Evolutionary conservation across 2,113 vertebrate genomes (phyloP), one percentile per base, ranked within the genome.

Genomic region (Nerophis ophidion): DNA sequence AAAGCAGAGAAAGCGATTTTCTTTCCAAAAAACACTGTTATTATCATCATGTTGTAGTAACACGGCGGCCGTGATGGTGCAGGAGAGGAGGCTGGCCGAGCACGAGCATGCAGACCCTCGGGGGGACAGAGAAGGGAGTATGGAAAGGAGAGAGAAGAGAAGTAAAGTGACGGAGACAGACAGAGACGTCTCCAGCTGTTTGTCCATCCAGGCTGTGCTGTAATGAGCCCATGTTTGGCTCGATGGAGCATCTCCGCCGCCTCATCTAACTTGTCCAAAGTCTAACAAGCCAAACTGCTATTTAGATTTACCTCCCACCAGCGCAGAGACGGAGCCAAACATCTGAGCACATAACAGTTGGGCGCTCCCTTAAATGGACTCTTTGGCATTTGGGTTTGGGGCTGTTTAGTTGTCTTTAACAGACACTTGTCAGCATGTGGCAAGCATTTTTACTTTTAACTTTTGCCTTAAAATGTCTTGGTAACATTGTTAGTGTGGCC

Each of bases 211-310:
- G 52, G 76, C 77, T 77, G 71, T 65, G 75, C 80, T 51, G 82
- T 90, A 90, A 90, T 89, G 87, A 90, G 85, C 68, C 75, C 74
- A 52, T 77, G 73, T 87, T 78, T 79, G 82, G 84, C 83, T 80
- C 80, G 76, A 68, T 35, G 68, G 82, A 87, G 83, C 83, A 62
- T 78, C 77, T 72, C 81, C 74, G 74, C 80, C 81, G 83, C 80
- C 79, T 89, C 85, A 86, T 89, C 89, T 86, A 85, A 87, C 84
- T 81, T 83, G 76, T 83, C 75, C 77, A 85, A 78, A 82, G 67
- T 82, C 75, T 83, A 86, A 86, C 84, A 86, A 86, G 86, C 81
- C 82, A 79, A 83, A 71, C 77, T 72, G 75, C 80, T 81, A 84
- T 85, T 85, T 73, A 85, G 83, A 85, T 87, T 84, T 79, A 81